Evolutionary conservation across 2,797 vertebrate genomes (phyloP), one percentile per base, ranked within the genome.

Genomic region (Sebastes cheni): DNA sequence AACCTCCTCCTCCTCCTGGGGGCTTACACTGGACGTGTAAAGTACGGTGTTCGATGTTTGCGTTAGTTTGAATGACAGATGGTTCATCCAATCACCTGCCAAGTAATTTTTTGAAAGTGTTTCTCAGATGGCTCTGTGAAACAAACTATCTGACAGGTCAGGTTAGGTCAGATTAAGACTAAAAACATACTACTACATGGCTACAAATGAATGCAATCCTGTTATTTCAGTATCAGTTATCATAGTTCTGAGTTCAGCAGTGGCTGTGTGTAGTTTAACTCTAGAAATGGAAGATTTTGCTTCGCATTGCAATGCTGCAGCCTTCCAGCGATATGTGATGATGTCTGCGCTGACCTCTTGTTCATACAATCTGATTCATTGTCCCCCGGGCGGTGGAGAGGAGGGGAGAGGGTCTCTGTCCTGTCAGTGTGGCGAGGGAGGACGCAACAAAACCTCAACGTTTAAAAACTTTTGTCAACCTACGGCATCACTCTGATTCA

Each of bases 321-420:
- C 16, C 86, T 6, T 79, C 58, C 77, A 88, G 81, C 84, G 71
- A 88, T 85, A 83, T 42, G 83, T 1, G 67, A 86, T 87, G 78
- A 86, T 85, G 77, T 82, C 69, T 77, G 83, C 85, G 5, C 46
- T 93, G 93, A 93, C 91, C 93, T 90, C 86, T 82, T 90, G 92
- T 84, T 81, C 83, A 84, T 86, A 82, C 65, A 67, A 65, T 75
- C 69, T 86, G 22, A 86, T 91, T 73, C n/a, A 30, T 76, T 25
- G 75, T 85, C 89, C 88, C 72, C 75, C 16, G 82, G 89, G 87
- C 70, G 82, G 69, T 27, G n/a, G 50, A 70, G 54, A 59, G 71
- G 61, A 67, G 54, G 72, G 30, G 75, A 81, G 67, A 27, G 22
- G 46, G 67, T 73, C 54, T 79, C 42, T 74, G 65, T 86, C 65